Conservation (phyloP, 2,888 invertebrate species). For the Dermolepida albohirtum region DNA sequence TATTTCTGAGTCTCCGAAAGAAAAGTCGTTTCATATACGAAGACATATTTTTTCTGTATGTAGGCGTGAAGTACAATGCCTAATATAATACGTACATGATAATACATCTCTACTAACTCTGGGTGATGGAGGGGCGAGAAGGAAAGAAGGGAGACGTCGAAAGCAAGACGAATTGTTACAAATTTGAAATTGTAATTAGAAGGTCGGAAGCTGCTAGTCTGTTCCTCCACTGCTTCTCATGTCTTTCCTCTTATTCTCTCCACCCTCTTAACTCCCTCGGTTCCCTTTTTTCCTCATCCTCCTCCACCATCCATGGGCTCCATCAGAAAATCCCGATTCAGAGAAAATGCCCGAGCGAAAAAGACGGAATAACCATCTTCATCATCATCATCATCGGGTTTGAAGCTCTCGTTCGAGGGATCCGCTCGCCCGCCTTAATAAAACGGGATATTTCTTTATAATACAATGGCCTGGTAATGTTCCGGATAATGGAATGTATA, state of each 20-base stretch:
- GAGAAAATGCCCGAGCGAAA: slow-evolving; percentile 1
- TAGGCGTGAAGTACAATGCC: no score
- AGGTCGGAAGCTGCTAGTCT: slow-evolving; percentile 53
- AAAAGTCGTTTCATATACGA: no score
- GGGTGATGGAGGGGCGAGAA: no score
- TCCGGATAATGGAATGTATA: slow-evolving; percentile 63
- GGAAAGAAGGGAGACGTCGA: neutral
- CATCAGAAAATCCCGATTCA: slow-evolving; percentile 35
- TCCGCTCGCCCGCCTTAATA: slow-evolving; percentile 48
- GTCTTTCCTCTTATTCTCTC: neutral
- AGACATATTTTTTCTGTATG: no score
- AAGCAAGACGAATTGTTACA: slow-evolving; percentile 41
- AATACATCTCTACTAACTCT: no score
- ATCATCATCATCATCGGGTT: no score
- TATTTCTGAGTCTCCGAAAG: no score
- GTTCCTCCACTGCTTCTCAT: slow-evolving; percentile 43
- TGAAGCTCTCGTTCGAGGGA: slow-evolving; percentile 25
- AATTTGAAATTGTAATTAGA: slow-evolving; percentile 63
- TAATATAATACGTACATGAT: no score
- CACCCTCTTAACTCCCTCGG: neutral
- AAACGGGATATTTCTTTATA: slow-evolving; percentile 58
- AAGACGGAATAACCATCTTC: neutral
- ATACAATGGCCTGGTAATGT: slow-evolving; percentile 45
- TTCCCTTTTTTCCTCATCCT: neutral
- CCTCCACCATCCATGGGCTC: neutral